Evolutionary conservation across 2,113 vertebrate genomes (phyloP).

Genomic region (Mesitornis unicolor): DNA sequence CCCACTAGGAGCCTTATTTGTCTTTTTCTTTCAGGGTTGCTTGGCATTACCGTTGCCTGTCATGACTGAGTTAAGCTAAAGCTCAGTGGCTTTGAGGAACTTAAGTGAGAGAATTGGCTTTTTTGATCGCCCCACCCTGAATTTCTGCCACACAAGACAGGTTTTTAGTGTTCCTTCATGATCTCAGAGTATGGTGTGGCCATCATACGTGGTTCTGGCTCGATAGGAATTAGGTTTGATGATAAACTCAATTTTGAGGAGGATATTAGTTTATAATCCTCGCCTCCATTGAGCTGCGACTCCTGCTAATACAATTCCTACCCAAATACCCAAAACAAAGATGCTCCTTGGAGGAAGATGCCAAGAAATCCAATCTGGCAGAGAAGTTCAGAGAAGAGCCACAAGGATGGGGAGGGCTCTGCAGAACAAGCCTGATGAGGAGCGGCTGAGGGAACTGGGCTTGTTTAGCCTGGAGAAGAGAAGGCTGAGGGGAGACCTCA

Average conservation of each 20-base stretch:
- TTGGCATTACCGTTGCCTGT: neutral
- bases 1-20: neutral
- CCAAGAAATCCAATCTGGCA: neutral
- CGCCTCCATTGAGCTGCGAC: neutral
- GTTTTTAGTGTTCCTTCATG: neutral
- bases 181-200: neutral
- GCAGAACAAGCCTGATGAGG: too few species aligned
- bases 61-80: neutral
- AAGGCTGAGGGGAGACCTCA: too few species aligned
- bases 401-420: too few species aligned
- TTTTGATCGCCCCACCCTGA: neutral
- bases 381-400: too few species aligned
- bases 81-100: neutral
- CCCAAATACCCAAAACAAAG: neutral
- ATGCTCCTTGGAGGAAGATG: neutral
- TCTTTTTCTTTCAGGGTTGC: neutral
- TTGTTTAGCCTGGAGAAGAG: too few species aligned
- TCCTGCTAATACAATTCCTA: neutral
- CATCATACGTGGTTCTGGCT: neutral
- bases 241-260: neutral
- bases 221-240: neutral
- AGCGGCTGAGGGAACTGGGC: too few species aligned
- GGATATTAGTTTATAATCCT: neutral
- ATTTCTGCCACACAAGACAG: neutral
- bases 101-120: constrained; percentile 5